Base-by-base conservation (phyloP, 35 echinoderm and acorn worm species). In the Amphiura filiformis region DNA sequence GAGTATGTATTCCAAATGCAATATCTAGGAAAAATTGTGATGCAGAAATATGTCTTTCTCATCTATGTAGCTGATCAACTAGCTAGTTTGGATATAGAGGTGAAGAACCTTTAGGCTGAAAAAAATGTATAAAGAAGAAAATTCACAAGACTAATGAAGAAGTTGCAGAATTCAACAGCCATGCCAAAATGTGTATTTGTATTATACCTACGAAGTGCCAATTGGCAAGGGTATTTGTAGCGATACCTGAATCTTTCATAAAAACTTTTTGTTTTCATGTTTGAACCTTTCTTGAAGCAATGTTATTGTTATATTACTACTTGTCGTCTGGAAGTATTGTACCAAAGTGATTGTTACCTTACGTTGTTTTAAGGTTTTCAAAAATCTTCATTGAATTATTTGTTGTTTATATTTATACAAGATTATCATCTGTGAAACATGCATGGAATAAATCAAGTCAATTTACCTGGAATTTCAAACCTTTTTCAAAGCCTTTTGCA, bases 11-110 rank as follows among this genome's bases (percentile, higher is more conserved):
- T 70, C 61, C 26, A 11, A 70, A 70, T 15, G 9, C 11, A 11
- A 70, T 70, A 70, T 70, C 28, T 70, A 70, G 61, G 61, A 70
- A 70, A 70, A 70, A 70, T 15, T 70, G 28, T 30, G 17, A 70
- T 70, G 61, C 61, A 70, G 61, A 70, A 70, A 18, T 26, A 13
- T 70, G 61, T 70, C 61, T 70, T 70, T 70, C 61, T 70, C 61
- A 70, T 70, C 61, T 18, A n/a, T 70, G 61, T 70, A 70, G 61
- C 61, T 70, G 17, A 26, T 70, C 61, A 70, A 70, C 2, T 70
- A 70, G 61, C 61, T 70, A 70, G 61, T 30, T 70, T 70, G 61
- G 61, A 15, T 1, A 70, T 70, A 11, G 3, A n/a, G 17, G 26
- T 13, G 61, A 30, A 30, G 26, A 70, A 70, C 61, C 15, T 70